Base-by-base conservation (phyloP, 2,797 vertebrate genomes). In the Cuniculus paca region DNA sequence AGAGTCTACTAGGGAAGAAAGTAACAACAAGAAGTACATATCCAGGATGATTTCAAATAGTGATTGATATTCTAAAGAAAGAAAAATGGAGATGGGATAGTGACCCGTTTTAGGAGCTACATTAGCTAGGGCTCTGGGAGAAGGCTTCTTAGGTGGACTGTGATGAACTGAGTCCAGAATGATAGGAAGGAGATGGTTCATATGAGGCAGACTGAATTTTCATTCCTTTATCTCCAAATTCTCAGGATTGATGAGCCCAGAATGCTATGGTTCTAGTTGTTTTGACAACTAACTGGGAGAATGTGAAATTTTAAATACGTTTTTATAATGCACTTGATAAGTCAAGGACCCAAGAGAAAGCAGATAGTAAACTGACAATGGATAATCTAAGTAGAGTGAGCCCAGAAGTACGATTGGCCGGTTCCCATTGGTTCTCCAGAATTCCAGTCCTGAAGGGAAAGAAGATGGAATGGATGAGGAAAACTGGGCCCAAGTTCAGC, bases 261-360 rank as follows among this genome's bases (percentile, higher is more conserved):
- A 94, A 77, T 88, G 26, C 20, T 56, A 26, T 34, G 16, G 14
- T 65, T 79, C 39, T 72, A 22, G 54, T 58, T 85, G 36, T 86
- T 89, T 82, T 85, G 45, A 83, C 22, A 68, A 70, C 6, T 88
- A 75, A 60, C 36, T 72, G 52, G 52, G 17, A 89, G 88, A 50
- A 74, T 26, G 31, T 96, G 34, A 42, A n/a, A 80, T 95, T 94
- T 96, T 95, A 93, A 94, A 95, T 95, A 89, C 74, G 90, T 92
- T 95, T 96, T 85, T 88, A 3, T 93, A 81, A 91, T 90, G 24
- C 72, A 81, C 61, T 96, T 68, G 93, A 72, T 94, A 56, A 85
- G 84, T 79, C 74, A 90, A 63, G 24, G 79, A 31, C 60, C 61
- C 61, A 63, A 92, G 42, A 95, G 88, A 65, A 95, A 95, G 75